Base-by-base conservation (phyloP, 2,888 invertebrate species). In the Diploptera punctata region DNA sequence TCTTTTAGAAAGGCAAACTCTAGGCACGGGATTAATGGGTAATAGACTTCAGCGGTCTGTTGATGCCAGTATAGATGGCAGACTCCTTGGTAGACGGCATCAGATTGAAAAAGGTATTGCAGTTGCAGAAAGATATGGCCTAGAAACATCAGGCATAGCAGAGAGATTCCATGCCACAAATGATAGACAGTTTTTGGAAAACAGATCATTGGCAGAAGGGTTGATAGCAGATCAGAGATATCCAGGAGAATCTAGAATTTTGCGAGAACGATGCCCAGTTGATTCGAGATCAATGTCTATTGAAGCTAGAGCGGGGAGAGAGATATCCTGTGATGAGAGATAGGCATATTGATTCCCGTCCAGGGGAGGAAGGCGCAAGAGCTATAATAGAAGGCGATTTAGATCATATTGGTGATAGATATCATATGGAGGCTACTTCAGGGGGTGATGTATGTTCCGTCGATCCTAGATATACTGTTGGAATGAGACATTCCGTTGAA, bases 401-500 rank as follows among this genome's bases (percentile, higher is more conserved):
- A n/a, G 26, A 57, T 4, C 26, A 57, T 26, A 54, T 2, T 7
- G 54, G 26, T 7, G 57, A 19, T 2, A 29, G 57, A 16, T 26
- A 26, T 26, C 1, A 3, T 52, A 21, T 21, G 26, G 54, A 26
- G 26, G 47, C 47, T 47, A 3, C n/a, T 7, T 3, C 16, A 13
- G 38, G 38, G 13, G 31, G 57, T 24, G 57, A 57, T 3, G 16
- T 57, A 9, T 26, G 13, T 4, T n/a, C 57, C 57, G n/a, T 57
- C 4, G 29, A 29, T 16, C 31, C 57, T 29, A 57, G 57, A 18
- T 57, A 29, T n/a, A 5, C 57, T 29, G 29, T 57, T 57, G 57
- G 57, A 26, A 57, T 57, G 29, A 57, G 57, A 57, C 57, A 57
- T 57, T 57, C 57, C 29, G 24, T 52, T 21, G 52, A 52, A 24